phyloP scores from a whole-genome alignment of 2,113 vertebrate genomes.

The Caranx ignobilis region DNA sequence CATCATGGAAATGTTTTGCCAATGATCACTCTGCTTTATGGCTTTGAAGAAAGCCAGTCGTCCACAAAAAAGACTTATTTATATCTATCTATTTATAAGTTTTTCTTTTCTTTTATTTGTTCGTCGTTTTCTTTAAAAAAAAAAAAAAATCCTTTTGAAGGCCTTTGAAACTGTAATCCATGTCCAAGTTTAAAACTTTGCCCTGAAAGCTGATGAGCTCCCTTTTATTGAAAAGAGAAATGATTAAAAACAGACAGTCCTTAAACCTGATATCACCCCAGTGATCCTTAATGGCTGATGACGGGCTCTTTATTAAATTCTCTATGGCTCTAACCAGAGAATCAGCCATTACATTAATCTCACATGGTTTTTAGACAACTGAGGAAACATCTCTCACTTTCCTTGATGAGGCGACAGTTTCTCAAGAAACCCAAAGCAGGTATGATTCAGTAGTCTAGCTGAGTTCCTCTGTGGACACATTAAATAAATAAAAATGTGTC shows the following conservation, averaged over 20 bases:
- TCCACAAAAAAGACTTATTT: not conserved
- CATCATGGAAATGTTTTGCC: not conserved
- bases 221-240: slow-evolving; percentile 1
- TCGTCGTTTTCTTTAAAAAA: not conserved
- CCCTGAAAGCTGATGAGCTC: not conserved
- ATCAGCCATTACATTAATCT: not conserved
- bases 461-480: not conserved
- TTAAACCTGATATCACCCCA: slow-evolving; percentile 19
- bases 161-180: not conserved
- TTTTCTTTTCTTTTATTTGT: not conserved
- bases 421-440: not conserved
- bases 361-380: slow-evolving; percentile 4
- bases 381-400: not conserved
- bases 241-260: slow-evolving; percentile 22
- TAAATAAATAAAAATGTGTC: not conserved
- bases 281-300: slow-evolving; percentile 13
- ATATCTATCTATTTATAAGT: not conserved
- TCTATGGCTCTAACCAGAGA: not conserved
- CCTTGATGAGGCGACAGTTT: not conserved
- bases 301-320: slow-evolving; percentile 13
- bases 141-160: not conserved
- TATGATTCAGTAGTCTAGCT: not conserved
- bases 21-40: not conserved
- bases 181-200: not conserved
- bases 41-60: not conserved